Evolutionary conservation across 2,888 invertebrate species (phyloP).

Genomic region (Nomada fabriciana): DNA sequence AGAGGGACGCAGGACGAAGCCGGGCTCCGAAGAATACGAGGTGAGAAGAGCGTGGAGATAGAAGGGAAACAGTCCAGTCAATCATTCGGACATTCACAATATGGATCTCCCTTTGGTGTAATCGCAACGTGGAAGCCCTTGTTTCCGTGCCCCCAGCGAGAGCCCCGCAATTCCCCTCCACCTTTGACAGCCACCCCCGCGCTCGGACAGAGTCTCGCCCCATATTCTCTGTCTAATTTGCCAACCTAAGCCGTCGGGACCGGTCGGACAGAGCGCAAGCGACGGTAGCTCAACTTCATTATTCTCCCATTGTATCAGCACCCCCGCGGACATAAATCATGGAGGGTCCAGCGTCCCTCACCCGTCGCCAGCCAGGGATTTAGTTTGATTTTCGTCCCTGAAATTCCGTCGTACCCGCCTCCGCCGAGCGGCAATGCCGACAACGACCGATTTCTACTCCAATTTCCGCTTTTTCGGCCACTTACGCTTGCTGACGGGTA

Average conservation of each 20-base stretch:
- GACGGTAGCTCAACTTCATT: conserved; percentile 81
- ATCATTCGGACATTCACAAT: conserved; percentile 73
- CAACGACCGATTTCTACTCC: conserved; percentile 57
- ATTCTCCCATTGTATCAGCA: conserved; percentile 83
- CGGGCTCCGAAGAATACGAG: conserved; percentile 32
- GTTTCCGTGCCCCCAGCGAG: conserved; percentile 66
- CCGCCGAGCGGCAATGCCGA: conserved; percentile 38
- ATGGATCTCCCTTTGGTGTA: conserved; percentile 73
- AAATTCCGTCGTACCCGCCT: conserved; percentile 62
- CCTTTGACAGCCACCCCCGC: conserved; percentile 45
- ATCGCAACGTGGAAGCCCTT: conserved; percentile 73
- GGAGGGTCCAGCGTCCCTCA: conserved; percentile 62
- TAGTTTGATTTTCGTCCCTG: conserved; percentile 74
- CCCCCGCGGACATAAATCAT: conserved; percentile 80
- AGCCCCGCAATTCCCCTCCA: conserved; percentile 24
- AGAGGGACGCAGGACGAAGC: neutral
- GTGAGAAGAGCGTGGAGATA: conserved; percentile 63
- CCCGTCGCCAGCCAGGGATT: conserved; percentile 65
- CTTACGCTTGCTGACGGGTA: conserved; percentile 20
- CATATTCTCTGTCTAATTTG: conserved; percentile 80
- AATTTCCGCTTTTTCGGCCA: conserved; percentile 67
- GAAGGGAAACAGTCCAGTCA: conserved; percentile 63
- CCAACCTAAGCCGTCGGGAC: conserved; percentile 78
- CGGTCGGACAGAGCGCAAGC: conserved; percentile 69
- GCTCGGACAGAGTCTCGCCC: conserved; percentile 69